A percentile compares a stretch with the other conserved stretches of the same genome.
Evolutionary conservation across 1,140 invertebrate genomes (phyloP).

Genomic region (Chionoecetes opilio): DNA sequence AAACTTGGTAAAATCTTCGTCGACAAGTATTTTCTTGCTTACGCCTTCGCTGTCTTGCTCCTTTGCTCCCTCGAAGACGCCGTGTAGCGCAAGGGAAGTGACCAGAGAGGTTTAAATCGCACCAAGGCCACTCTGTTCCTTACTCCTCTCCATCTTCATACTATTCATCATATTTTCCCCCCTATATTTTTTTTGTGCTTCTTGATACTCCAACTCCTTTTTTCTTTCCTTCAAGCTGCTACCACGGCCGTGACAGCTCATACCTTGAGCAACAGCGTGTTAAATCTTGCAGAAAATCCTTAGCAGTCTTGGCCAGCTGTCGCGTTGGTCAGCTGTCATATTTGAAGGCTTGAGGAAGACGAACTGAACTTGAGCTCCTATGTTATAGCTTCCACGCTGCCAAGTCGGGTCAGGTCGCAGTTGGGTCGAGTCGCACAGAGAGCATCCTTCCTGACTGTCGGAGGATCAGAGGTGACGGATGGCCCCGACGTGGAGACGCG

Average conservation of each 20-base stretch:
- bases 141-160: not conserved
- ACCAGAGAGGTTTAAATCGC: not conserved
- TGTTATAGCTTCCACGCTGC: not conserved
- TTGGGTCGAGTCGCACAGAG: too few species aligned
- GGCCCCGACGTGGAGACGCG: too few species aligned
- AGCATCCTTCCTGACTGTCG: too few species aligned
- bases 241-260: not conserved
- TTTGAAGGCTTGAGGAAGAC: slow-evolving; percentile 7
- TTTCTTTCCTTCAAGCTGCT: not conserved
- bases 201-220: not conserved
- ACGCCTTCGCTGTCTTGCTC: not conserved
- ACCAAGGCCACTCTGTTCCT: not conserved
- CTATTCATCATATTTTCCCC: not conserved
- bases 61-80: not conserved
- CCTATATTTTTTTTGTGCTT: not conserved
- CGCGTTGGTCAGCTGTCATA: not conserved
- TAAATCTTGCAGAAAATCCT: not conserved
- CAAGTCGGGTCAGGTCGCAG: slow-evolving; percentile 21
- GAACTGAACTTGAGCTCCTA: not conserved
- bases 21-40: too few species aligned
- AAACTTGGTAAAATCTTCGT: too few species aligned
- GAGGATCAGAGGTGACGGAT: too few species aligned
- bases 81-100: not conserved
- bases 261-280: not conserved
- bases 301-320: not conserved